Evolutionary conservation across 2,113 vertebrate species (phyloP).

Genomic region (Peromyscus polionotus): DNA sequence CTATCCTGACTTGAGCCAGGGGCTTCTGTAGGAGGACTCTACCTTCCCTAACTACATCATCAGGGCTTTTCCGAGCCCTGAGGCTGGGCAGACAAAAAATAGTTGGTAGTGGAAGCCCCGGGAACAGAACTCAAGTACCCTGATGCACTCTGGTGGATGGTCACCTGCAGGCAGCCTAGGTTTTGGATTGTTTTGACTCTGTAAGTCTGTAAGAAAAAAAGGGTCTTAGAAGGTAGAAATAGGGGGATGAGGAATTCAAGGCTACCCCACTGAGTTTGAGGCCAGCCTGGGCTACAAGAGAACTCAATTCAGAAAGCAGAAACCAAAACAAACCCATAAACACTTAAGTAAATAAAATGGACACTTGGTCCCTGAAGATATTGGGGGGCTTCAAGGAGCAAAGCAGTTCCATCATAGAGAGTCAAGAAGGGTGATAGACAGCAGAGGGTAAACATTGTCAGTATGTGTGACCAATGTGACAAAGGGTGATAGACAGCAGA

Average conservation of each 20-base stretch:
- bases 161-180: not conserved
- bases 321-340: not conserved
- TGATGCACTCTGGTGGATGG: too few species aligned
- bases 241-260: not conserved
- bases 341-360: not conserved
- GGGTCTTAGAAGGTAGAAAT: not conserved
- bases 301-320: not conserved
- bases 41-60: not conserved
- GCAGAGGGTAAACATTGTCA: not conserved
- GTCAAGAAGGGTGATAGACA: accelerated
- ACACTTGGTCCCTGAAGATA: not conserved
- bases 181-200: not conserved
- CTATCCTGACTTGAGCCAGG: not conserved
- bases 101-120: not conserved
- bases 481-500: accelerated
- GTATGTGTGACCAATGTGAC: not conserved
- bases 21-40: not conserved
- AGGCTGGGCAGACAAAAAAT: not conserved
- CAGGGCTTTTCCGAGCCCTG: not conserved
- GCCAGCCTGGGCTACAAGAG: not conserved
- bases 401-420: not conserved
- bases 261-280: not conserved
- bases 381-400: not conserved
- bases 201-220: not conserved
- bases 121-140: not conserved